Base-by-base conservation (phyloP, 2,888 invertebrate species). In the Stenoptilia bipunctidactyla region DNA sequence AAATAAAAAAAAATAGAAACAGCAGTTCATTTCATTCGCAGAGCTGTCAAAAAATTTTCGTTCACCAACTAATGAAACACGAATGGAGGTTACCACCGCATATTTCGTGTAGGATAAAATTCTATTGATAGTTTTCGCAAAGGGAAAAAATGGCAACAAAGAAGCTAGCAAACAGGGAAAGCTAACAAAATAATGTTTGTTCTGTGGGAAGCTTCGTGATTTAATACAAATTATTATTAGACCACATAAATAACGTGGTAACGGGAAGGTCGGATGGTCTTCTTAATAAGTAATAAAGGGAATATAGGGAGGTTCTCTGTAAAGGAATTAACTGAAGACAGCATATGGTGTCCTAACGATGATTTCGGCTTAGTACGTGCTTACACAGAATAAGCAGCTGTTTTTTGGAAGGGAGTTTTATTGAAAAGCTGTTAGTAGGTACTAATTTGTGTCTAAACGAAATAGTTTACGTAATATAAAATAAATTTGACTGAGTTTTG, bases 201-300 rank as follows among this genome's bases (percentile, higher is more conserved):
- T 73, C 73, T 61, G 69, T 63, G 68, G 70, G 70, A 67, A 70
- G 69, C 72, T 58, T 58, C 66, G 79, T 79, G 83, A 83, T 83
- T 83, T 82, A 83, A 82, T 83, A 83, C 83, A 83, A 83, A 83
- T 83, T 82, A 83, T 83, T 83, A 82, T 83, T 83, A 80, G 77
- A 76, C 64, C 62, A 79, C 80, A 82, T 83, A 83, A 82, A 83
- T 83, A 82, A 82, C 79, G 62, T 55, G 58, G 68, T 63, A 61
- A 65, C 56, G 67, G n/a, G n/a, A n/a, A n/a, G 75, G 71, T 44
- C 56, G 56, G 55, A 57, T 52, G 49, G 58, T 60, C 76, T 30
- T 30, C 75, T 83, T 82, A 82, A 82, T 83, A 82, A 82, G 76
- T 82, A 83, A 82, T 82, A 83, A 82, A 80, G 77, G 82, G 80